phyloP scores from a whole-genome alignment of 2,113 vertebrate species.

The Helogale parvula region DNA sequence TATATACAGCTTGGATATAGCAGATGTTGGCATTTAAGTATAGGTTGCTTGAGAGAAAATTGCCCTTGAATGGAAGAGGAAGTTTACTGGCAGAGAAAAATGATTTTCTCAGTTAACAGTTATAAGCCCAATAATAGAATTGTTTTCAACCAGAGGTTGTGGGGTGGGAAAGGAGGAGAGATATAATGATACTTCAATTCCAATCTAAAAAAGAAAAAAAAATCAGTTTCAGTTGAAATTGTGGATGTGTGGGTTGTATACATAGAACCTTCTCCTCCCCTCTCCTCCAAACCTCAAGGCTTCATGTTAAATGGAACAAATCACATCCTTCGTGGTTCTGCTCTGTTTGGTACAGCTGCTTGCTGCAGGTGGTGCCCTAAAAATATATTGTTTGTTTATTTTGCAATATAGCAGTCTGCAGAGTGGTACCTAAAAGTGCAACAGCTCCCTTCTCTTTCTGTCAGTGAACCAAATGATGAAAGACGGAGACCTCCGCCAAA shows the following conservation, averaged over 20 bases:
- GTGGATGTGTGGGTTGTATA: slow-evolving; percentile 10
- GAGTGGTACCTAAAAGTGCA: slow-evolving; percentile 64
- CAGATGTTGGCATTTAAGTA: slow-evolving; percentile 80
- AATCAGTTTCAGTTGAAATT: slow-evolving; percentile 60
- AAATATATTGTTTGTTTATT: slow-evolving; percentile 83
- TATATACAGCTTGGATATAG: slow-evolving; percentile 60
- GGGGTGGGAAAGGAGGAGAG: slow-evolving; percentile 53
- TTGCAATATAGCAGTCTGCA: slow-evolving; percentile 72
- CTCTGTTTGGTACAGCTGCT: slow-evolving; percentile 80
- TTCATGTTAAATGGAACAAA: slow-evolving; percentile 80
- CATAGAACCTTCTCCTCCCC: slow-evolving; percentile 60
- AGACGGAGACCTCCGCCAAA: slow-evolving; percentile 10
- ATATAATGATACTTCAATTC: slow-evolving; percentile 73
- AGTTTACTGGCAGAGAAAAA: slow-evolving; percentile 73
- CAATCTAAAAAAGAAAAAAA: slow-evolving; percentile 57
- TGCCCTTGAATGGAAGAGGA: slow-evolving; percentile 73
- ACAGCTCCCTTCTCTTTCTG: background rate
- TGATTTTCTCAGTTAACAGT: slow-evolving; percentile 71
- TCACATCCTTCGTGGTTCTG: slow-evolving; percentile 73
- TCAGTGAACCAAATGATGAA: slow-evolving; percentile 36
- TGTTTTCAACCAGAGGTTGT: slow-evolving; percentile 70
- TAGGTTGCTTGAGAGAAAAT: slow-evolving; percentile 72
- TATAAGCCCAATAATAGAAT: slow-evolving; percentile 74
- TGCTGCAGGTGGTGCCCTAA: slow-evolving; percentile 82
- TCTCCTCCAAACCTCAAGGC: slow-evolving; percentile 67